Evolutionary conservation across 2,888 invertebrate species (phyloP).

Genomic region (Venustoraphidia nigricollis): DNA sequence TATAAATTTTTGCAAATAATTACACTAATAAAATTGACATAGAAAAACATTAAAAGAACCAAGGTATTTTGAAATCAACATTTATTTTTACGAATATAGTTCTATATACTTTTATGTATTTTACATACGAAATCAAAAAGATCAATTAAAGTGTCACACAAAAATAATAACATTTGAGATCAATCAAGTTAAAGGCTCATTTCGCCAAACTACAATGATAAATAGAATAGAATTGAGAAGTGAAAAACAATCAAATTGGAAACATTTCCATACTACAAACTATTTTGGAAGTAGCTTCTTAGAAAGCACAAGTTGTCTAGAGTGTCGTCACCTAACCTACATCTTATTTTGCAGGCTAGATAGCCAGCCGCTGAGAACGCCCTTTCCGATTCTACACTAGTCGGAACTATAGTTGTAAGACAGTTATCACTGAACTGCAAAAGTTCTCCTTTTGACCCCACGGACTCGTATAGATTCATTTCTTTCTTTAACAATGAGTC

Average conservation of each 20-base stretch:
- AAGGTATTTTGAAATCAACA: no score
- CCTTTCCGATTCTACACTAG: conserved; percentile 2
- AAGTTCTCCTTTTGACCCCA: conserved; percentile 6
- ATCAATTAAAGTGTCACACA: no score
- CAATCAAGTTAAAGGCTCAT: no score
- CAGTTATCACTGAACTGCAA: conserved; percentile 5
- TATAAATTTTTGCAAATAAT: conserved; percentile 5
- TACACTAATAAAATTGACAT: no score
- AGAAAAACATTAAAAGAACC: no score
- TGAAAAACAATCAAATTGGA: no score
- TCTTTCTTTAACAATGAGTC: conserved; percentile 5
- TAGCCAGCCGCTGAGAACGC: conserved; percentile 4
- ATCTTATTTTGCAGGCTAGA: conserved; percentile 5
- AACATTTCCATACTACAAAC: not conserved
- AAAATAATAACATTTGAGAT: no score
- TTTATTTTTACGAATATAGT: no score
- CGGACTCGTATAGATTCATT: conserved; percentile 1
- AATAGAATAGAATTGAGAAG: no score
- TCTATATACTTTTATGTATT: no score
- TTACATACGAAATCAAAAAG: no score
- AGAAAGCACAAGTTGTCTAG: conserved; percentile 4
- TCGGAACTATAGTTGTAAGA: conserved; percentile 6
- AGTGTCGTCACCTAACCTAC: conserved; percentile 4
- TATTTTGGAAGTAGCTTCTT: conserved; percentile 4
- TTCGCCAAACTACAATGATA: no score